Evolutionary conservation across 2,797 vertebrate genomes (phyloP), one percentile per base, ranked within the genome.

Genomic region (Orientallactaga sibirica): DNA sequence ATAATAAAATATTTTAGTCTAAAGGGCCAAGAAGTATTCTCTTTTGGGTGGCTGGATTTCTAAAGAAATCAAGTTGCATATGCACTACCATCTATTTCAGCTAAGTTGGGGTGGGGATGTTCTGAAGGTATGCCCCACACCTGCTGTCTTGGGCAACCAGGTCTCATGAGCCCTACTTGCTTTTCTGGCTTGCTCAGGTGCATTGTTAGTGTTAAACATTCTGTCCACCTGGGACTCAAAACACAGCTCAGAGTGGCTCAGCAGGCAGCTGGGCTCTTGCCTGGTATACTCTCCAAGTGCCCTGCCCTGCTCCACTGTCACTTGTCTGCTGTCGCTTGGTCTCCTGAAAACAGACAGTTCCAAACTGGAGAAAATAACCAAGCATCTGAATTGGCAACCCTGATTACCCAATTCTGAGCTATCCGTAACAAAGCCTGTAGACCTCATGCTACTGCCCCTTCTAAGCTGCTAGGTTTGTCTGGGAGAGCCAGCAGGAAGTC

Each of bases 1-100:
- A 27, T 0, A 29, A 9, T 70, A 52, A 61, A 70, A 48, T n/a
- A 18, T 33, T 37, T 86, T 76, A 55, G 15, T 68, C 18, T 79
- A 18, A 37, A 55, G 22, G 41, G 41, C 37, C 48, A 82, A 76
- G 71, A 78, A 71, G 7, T 52, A 33, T 3, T 91, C 15, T 68
- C 12, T 92, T 85, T 88, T 68, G 22, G 67, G 68, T 64, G 29
- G 62, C 55, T 95, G 1, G n/a, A 18, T 94, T 76, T 88, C 58
- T 24, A 33, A 93, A 62, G 62, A 89, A 68, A 93, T 37, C 37
- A 86, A 77, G 85, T 58, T 79, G 19, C 25, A 18, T 43, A 55
- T 74, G 27, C 9, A 83, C 12, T 92, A 33, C 86, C 41, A 78
- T 81, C 83, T 77, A 66, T 92, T 70, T 88, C 27, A 77, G 70